Evolutionary conservation across 2,888 invertebrate species (phyloP).

Genomic region (Stegophylla sp.): DNA sequence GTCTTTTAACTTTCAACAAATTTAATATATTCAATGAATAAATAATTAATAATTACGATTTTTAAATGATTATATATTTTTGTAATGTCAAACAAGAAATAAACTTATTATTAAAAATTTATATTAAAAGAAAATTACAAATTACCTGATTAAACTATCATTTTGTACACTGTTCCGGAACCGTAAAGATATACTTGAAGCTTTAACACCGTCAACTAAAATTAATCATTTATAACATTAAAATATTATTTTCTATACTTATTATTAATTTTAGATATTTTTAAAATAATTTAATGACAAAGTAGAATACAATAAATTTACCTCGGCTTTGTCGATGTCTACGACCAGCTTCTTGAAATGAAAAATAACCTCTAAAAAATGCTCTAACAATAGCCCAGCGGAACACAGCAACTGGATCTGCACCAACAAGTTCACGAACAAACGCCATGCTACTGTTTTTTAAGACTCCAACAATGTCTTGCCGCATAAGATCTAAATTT

Average conservation of each 20-base stretch:
- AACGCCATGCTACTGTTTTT: constrained; percentile 93
- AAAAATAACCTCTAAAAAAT: constrained; percentile 89
- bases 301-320: constrained; percentile 61
- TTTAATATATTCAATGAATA: no score
- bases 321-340: constrained; percentile 71
- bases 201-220: constrained; percentile 63
- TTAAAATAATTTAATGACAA: neutral
- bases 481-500: constrained; percentile 92
- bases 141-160: constrained; percentile 76
- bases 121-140: constrained; percentile 56
- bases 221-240: constrained; percentile 61
- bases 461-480: constrained; percentile 90
- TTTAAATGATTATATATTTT: neutral
- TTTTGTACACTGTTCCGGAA: constrained; percentile 74
- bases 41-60: no score
- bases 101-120: neutral
- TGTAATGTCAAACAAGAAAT: neutral
- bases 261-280: no score
- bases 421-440: constrained; percentile 90
- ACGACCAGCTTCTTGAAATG: constrained; percentile 83
- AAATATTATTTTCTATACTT: constrained; percentile 9
- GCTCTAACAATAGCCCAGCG: constrained; percentile 92
- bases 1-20: no score
- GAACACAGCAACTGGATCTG: constrained; percentile 90
- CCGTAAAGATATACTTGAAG: constrained; percentile 67